These are phyloP conservation scores for Fukomys damarensis DNA, from an alignment of 2,113 vertebrate species.

Conservation along the genomic window DNA sequence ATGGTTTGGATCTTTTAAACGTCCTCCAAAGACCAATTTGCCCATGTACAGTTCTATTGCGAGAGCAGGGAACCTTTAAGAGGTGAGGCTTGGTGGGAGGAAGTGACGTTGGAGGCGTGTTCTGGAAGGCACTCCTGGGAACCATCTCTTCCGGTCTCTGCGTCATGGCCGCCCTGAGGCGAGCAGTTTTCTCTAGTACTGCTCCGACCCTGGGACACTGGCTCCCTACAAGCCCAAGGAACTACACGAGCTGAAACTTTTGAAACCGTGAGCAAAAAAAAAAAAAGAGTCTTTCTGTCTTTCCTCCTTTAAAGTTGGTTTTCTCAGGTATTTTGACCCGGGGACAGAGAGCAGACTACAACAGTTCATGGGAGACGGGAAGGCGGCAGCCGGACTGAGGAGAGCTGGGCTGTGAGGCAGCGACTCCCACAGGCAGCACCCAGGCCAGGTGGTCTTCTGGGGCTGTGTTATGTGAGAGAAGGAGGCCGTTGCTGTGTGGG, in stretches of 20 bases:
- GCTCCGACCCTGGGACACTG: too few species aligned
- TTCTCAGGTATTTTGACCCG: background rate
- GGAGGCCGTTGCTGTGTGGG: accelerated
- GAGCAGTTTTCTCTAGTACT: too few species aligned
- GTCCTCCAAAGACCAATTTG: background rate
- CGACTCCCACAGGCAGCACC: background rate
- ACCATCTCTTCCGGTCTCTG: background rate
- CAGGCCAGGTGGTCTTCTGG: background rate
- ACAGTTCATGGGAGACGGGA: background rate
- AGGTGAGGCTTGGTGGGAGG: background rate
- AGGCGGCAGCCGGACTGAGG: background rate
- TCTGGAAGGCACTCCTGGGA: background rate
- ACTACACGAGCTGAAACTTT: background rate
- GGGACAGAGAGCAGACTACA: background rate
- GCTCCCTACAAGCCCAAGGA: background rate
- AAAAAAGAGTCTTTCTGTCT: background rate
- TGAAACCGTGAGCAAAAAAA: background rate
- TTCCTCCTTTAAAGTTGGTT: background rate
- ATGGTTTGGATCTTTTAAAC: background rate
- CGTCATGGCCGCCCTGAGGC: background rate
- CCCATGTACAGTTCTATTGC: background rate
- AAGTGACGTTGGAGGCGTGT: too few species aligned
- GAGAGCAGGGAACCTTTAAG: background rate
- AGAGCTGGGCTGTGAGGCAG: background rate
- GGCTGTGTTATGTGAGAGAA: background rate